Evolutionary conservation across 2,888 invertebrate genomes (phyloP).

Genomic region (Theristus sp.): DNA sequence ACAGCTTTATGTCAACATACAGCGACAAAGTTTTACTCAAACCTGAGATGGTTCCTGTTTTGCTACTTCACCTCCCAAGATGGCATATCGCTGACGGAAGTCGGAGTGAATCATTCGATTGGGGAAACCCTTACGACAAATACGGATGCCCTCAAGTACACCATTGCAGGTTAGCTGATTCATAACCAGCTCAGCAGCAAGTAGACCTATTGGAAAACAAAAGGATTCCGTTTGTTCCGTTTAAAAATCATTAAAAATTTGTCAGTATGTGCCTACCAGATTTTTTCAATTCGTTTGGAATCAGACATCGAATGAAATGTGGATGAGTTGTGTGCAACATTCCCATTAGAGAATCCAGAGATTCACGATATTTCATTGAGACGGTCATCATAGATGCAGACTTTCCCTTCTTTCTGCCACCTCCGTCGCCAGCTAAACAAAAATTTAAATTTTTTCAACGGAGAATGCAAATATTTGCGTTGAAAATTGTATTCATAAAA

Average conservation of each 20-base stretch:
- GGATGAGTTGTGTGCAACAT: conserved; percentile 88
- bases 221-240: too few relatives aligned
- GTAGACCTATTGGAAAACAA: conserved; percentile 47
- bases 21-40: too few relatives aligned
- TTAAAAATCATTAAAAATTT: too few relatives aligned
- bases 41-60: conserved; percentile 3
- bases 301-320: conserved; percentile 99
- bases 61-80: conserved; percentile 70
- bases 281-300: conserved; percentile 57
- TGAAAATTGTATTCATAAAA: too few relatives aligned
- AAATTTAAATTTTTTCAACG: too few relatives aligned
- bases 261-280: too few relatives aligned
- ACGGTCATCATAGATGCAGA: conserved; percentile 48
- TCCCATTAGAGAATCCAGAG: conserved; percentile 84
- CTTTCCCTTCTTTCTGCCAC: conserved; percentile 25
- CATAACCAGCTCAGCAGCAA: conserved; percentile 95
- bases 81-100: conserved; percentile 99
- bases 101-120: conserved; percentile 99
- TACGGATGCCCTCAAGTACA: conserved; percentile 99
- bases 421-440: conserved; percentile 12
- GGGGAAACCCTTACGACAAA: conserved; percentile 97
- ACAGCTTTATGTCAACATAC: too few relatives aligned
- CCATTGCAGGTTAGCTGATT: conserved; percentile 99
- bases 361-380: conserved; percentile 78
- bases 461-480: too few relatives aligned